Evolutionary conservation across 2,888 invertebrate species (phyloP).

Genomic region (Tinea semifulvella): DNA sequence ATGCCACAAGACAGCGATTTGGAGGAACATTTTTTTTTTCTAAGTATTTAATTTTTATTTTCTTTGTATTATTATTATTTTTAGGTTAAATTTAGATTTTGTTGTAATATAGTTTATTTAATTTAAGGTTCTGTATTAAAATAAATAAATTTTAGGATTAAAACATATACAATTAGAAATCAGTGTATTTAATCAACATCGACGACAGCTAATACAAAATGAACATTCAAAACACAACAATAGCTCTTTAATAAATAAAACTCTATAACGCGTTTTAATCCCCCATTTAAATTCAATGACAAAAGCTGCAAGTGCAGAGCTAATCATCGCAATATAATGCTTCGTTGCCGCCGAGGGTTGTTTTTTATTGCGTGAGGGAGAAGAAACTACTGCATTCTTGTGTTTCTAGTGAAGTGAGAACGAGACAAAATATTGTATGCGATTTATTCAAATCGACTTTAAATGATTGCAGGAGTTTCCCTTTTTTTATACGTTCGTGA

Average conservation of each 20-base stretch:
- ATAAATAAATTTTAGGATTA: no score
- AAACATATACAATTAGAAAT: no score
- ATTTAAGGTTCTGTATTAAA: no score
- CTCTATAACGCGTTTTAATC: slow-evolving; percentile 53
- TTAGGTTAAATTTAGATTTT: no score
- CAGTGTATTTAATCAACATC: slow-evolving; percentile 12
- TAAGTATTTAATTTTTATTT: no score
- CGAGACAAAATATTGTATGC: slow-evolving; percentile 29
- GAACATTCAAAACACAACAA: slow-evolving; percentile 44
- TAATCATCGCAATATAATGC: slow-evolving; percentile 67
- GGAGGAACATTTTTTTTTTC: no score
- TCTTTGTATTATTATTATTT: no score
- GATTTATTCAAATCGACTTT: slow-evolving; percentile 62
- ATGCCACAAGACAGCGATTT: no score
- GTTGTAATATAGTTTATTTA: no score
- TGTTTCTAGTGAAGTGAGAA: slow-evolving; percentile 20
- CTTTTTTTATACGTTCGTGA: slow-evolving; percentile 53
- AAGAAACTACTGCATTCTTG: slow-evolving; percentile 20
- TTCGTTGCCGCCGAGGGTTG: slow-evolving; percentile 44
- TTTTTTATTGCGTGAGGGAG: slow-evolving; percentile 41
- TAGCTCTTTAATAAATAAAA: slow-evolving; percentile 60
- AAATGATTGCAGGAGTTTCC: slow-evolving; percentile 51
- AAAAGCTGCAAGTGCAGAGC: slow-evolving; percentile 54
- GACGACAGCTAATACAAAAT: slow-evolving; percentile 49
- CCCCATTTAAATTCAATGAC: slow-evolving; percentile 65